phyloP scores from a whole-genome alignment of 2,888 invertebrate genomes.

The Ectropis crepuscularia region DNA sequence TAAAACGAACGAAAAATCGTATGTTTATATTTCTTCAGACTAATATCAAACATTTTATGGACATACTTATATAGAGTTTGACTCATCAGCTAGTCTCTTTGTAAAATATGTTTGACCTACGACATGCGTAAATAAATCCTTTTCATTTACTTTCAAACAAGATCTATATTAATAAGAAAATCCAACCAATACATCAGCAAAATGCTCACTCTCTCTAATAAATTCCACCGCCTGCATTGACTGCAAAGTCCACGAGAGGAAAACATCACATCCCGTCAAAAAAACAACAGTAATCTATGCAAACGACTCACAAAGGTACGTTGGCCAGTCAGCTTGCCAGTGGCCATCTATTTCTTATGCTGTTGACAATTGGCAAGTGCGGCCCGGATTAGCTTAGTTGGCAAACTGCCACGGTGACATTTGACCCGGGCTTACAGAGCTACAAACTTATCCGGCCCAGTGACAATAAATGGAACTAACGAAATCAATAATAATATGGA shows the following conservation, averaged over 20 bases:
- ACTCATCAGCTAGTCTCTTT: too few species aligned
- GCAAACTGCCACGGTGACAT: slow-evolving; percentile 55
- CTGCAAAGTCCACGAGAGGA: not conserved
- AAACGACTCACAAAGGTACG: slow-evolving; percentile 32
- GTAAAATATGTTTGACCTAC: too few species aligned
- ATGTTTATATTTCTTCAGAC: too few species aligned
- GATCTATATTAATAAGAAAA: too few species aligned
- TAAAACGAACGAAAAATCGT: too few species aligned
- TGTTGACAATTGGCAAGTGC: slow-evolving; percentile 57
- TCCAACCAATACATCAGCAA: not conserved
- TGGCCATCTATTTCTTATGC: slow-evolving; percentile 35
- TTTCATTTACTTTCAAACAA: too few species aligned
- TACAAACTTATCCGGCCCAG: too few species aligned
- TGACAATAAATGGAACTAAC: too few species aligned
- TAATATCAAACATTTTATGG: too few species aligned
- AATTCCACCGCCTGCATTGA: not conserved
- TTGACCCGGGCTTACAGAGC: slow-evolving; percentile 40
- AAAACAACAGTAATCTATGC: slow-evolving; percentile 30
- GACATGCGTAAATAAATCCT: too few species aligned
- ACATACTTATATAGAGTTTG: too few species aligned
- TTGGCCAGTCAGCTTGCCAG: slow-evolving; percentile 27
- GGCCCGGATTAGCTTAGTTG: slow-evolving; percentile 60
- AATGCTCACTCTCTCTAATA: not conserved
- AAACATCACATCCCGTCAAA: slow-evolving; percentile 18
- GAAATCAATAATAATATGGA: too few species aligned